phyloP scores from a whole-genome alignment of 92 coral and sea anemone species.

The Heteractis magnifica region DNA sequence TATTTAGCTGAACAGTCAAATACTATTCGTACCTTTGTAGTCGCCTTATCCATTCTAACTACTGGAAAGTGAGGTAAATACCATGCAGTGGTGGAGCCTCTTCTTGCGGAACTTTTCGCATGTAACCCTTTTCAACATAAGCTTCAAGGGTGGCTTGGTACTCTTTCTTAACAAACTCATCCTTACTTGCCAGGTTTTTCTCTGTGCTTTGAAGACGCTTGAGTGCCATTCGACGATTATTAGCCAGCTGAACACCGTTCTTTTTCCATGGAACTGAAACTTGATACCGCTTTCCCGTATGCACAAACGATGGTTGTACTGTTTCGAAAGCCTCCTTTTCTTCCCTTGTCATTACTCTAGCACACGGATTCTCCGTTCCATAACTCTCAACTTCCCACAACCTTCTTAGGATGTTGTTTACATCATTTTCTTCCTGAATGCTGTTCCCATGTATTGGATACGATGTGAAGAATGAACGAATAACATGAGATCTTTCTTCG shows the following conservation, averaged over 20 bases:
- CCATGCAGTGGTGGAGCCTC: constrained; percentile 53
- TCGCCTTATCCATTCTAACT: constrained; percentile 56
- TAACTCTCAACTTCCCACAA: constrained; percentile 64
- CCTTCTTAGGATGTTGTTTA: constrained; percentile 46
- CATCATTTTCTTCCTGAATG: constrained; percentile 20
- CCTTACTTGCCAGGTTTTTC: constrained; percentile 35
- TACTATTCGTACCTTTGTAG: constrained; percentile 46
- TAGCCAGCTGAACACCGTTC: constrained; percentile 35
- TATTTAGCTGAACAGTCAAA: no score
- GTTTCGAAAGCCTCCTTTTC: constrained; percentile 39
- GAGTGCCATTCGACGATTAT: constrained; percentile 28
- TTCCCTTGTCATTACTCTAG: constrained; percentile 34
- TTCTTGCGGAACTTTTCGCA: constrained; percentile 30
- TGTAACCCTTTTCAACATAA: constrained; percentile 47
- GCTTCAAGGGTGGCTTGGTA: constrained; percentile 46
- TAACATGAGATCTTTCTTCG: constrained; percentile 15
- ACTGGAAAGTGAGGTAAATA: constrained; percentile 58
- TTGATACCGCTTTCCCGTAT: constrained; percentile 27
- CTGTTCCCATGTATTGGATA: not conserved
- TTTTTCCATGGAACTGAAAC: constrained; percentile 55
- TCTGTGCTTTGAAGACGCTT: constrained; percentile 40
- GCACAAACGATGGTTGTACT: constrained; percentile 2
- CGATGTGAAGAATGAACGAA: constrained; percentile 13
- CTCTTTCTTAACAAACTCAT: constrained; percentile 28
- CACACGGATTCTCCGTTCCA: constrained; percentile 24